These are phyloP conservation scores for Bombyx mandarina DNA, from an alignment of 1,140 invertebrate species.

Conservation along the genomic window DNA sequence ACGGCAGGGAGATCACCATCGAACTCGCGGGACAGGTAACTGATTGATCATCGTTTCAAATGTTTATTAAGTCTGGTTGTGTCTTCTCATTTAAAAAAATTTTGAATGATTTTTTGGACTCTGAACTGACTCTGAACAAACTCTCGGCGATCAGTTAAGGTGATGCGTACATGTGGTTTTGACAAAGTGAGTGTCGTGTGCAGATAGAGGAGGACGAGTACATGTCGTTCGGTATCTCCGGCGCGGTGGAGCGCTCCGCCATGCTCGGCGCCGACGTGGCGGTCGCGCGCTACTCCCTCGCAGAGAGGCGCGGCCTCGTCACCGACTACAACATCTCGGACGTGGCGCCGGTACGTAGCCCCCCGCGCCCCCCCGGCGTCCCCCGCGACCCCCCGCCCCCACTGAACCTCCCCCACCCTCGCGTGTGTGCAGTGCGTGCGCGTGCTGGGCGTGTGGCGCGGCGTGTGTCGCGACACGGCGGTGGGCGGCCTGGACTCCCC, in stretches of 20 bases:
- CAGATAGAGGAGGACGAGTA: constrained; percentile 82
- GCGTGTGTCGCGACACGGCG: constrained; percentile 86
- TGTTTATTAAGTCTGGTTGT: too few species aligned
- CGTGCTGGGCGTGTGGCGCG: constrained; percentile 86
- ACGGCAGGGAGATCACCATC: constrained; percentile 90
- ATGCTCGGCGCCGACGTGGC: constrained; percentile 92
- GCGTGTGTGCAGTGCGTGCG: constrained; percentile 79
- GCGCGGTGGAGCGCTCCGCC: constrained; percentile 73
- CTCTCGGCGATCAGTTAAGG: too few species aligned
- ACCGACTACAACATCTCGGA: constrained; percentile 90
- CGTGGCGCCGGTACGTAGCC: constrained; percentile 79
- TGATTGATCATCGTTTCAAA: background rate
- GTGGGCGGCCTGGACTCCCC: constrained; percentile 85
- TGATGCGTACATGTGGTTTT: too few species aligned
- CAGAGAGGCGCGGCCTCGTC: constrained; percentile 76
- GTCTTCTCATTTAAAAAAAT: too few species aligned
- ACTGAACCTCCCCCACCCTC: background rate
- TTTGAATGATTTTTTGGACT: too few species aligned
- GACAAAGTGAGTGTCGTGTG: background rate
- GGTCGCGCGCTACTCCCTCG: constrained; percentile 80
- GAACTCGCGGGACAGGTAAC: constrained; percentile 84
- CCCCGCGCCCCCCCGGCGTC: background rate
- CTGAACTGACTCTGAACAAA: too few species aligned
- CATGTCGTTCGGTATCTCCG: constrained; percentile 90
- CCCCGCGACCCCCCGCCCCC: too few species aligned